phyloP scores from a whole-genome alignment of 2,888 invertebrate genomes.

The Agonum fuliginosum region DNA sequence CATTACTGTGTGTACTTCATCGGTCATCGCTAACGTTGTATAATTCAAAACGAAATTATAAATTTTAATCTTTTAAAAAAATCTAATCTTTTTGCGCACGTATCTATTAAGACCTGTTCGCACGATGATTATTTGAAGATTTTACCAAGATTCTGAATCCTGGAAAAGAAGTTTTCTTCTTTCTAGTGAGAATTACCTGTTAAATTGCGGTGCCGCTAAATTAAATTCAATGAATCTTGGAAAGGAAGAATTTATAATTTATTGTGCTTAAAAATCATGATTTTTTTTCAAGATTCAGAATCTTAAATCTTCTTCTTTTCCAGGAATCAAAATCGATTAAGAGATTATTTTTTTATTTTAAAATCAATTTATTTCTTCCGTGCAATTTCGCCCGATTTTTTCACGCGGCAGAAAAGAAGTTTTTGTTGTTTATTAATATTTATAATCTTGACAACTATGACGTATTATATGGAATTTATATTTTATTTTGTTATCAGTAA shows the following conservation, averaged over 20 bases:
- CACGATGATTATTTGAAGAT: no score
- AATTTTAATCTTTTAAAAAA: constrained; percentile 21
- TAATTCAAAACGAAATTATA: constrained; percentile 12
- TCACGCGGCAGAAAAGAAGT: constrained; percentile 5
- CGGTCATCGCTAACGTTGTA: background rate
- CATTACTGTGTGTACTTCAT: constrained; percentile 10
- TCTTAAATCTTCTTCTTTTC: constrained; percentile 5
- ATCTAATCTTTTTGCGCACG: no score
- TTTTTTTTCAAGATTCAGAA: background rate
- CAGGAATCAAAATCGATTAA: no score
- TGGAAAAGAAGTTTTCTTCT: no score
- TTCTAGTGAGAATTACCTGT: no score
- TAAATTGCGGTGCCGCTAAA: no score
- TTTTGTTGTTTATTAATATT: background rate
- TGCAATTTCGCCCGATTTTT: constrained; percentile 1
- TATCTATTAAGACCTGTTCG: no score
- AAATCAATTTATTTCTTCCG: constrained; percentile 12
- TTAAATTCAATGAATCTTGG: no score
- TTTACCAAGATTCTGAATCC: no score
- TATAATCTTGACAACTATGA: constrained; percentile 2
- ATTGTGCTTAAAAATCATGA: background rate
- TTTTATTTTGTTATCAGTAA: constrained; percentile 25
- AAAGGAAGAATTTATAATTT: constrained; percentile 1
- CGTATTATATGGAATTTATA: constrained; percentile 19
- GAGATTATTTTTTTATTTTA: no score